A percentile compares a stretch with the other conserved stretches of the same genome.
phyloP scores from a whole-genome alignment of 2,113 vertebrate species.

The Ranitomeya imitator region DNA sequence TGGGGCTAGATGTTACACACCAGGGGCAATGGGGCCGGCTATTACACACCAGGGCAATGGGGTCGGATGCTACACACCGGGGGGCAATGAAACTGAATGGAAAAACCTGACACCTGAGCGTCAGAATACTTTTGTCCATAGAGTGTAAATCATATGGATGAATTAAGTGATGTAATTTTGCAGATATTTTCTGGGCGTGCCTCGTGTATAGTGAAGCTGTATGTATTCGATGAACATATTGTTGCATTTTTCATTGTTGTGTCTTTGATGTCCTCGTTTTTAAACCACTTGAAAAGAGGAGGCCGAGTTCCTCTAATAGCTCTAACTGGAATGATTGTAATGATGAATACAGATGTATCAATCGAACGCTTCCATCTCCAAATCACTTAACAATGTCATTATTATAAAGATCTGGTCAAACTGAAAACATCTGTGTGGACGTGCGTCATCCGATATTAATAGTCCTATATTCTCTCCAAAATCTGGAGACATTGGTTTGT shows the following conservation, averaged over 20 bases:
- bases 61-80: no score
- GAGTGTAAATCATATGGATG: neutral
- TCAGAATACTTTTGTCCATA: no score
- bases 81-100: no score
- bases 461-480: neutral
- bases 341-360: conserved; percentile 12
- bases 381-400: conserved; percentile 67
- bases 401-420: conserved; percentile 2
- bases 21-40: no score
- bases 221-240: neutral
- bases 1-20: no score
- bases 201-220: neutral
- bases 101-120: no score
- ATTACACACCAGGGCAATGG: no score
- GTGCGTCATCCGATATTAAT: conserved; percentile 27
- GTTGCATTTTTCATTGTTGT: neutral
- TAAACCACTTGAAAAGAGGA: conserved; percentile 13
- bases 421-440: conserved; percentile 16
- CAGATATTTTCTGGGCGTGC: neutral
- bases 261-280: neutral
- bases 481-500: conserved; percentile 11
- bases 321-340: neutral
- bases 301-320: neutral
- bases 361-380: conserved; percentile 28
- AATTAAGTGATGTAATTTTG: neutral